A percentile compares a stretch with the other conserved stretches of the same genome.
These are phyloP conservation scores for Stratiomys singularior DNA, from an alignment of 2,888 invertebrate genomes.

Conservation along the genomic window DNA sequence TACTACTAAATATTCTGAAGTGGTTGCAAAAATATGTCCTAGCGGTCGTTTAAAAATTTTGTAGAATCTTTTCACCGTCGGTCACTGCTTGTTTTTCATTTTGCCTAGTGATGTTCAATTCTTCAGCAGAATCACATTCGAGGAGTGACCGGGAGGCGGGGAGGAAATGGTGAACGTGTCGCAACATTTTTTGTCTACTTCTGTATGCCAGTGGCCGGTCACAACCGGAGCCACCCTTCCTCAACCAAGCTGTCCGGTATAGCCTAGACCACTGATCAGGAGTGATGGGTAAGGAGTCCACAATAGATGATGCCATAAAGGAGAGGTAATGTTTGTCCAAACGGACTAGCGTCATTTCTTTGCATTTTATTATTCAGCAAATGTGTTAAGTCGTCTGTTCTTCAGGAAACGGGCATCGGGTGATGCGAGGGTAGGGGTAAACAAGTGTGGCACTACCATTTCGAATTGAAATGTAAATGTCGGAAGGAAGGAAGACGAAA, in stretches of 20 bases:
- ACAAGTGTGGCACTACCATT: slow-evolving; percentile 20
- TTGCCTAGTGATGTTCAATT: slow-evolving; percentile 30
- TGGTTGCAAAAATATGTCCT: slow-evolving; percentile 42
- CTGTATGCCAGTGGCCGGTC: not conserved
- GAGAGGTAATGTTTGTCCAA: not conserved
- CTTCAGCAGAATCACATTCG: not conserved
- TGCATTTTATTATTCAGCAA: slow-evolving; percentile 37
- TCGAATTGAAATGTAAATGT: slow-evolving; percentile 44
- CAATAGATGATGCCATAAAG: slow-evolving; percentile 19
- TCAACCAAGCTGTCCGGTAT: not conserved
- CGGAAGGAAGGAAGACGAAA: slow-evolving; percentile 29
- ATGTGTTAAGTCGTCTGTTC: slow-evolving; percentile 38
- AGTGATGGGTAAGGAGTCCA: not conserved
- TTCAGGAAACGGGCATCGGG: not conserved
- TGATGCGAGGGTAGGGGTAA: not conserved
- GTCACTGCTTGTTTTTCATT: not conserved
- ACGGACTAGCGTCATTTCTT: slow-evolving; percentile 24
- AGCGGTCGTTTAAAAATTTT: slow-evolving; percentile 43
- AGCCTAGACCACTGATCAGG: slow-evolving; percentile 15
- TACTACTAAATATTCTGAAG: slow-evolving; percentile 42
- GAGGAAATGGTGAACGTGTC: slow-evolving; percentile 8
- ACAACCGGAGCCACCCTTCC: not conserved
- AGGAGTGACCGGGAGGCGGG: not conserved
- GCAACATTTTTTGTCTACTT: slow-evolving; percentile 12
- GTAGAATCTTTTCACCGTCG: slow-evolving; percentile 22